Conservation (phyloP, 2,113 vertebrate species). For the Nannobrachium achirus region DNA sequence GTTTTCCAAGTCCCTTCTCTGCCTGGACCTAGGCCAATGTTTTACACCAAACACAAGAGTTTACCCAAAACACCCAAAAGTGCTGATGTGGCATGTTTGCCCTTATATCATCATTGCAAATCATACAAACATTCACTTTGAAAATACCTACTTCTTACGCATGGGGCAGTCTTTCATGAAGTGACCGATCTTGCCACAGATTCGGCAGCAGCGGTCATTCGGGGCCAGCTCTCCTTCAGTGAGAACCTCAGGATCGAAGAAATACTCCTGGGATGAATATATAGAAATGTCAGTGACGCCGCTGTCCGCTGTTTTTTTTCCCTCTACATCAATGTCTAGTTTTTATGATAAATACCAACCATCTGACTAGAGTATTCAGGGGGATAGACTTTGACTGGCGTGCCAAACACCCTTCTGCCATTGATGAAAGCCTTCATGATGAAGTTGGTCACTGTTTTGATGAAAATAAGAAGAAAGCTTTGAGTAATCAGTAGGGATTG, state of each 20-base stretch:
- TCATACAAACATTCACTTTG: background rate
- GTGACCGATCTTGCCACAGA: constrained; percentile 96
- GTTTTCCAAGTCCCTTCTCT: constrained; percentile 73
- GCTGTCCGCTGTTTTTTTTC: no score
- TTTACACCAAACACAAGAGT: background rate
- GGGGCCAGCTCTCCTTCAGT: constrained; percentile 93
- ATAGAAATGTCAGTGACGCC: background rate
- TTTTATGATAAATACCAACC: constrained; percentile 71
- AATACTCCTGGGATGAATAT: constrained; percentile 84
- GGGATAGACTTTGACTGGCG: constrained; percentile 83
- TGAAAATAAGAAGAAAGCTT: constrained; percentile 14
- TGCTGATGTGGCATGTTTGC: background rate
- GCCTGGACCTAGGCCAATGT: constrained; percentile 73
- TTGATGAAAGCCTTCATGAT: constrained; percentile 99
- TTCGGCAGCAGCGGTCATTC: constrained; percentile 94
- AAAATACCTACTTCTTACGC: constrained; percentile 85
- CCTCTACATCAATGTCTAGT: background rate
- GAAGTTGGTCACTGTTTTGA: constrained; percentile 91
- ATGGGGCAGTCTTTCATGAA: constrained; percentile 96
- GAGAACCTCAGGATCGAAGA: constrained; percentile 92
- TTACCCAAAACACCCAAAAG: background rate
- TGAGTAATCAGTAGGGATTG: no score
- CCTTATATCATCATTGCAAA: background rate
- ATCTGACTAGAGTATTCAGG: constrained; percentile 86
- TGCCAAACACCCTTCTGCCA: constrained; percentile 90